A percentile compares a stretch with the other conserved stretches of the same genome.
phyloP scores from a whole-genome alignment of 2,888 invertebrate genomes.

The Ptilodon capucinus region DNA sequence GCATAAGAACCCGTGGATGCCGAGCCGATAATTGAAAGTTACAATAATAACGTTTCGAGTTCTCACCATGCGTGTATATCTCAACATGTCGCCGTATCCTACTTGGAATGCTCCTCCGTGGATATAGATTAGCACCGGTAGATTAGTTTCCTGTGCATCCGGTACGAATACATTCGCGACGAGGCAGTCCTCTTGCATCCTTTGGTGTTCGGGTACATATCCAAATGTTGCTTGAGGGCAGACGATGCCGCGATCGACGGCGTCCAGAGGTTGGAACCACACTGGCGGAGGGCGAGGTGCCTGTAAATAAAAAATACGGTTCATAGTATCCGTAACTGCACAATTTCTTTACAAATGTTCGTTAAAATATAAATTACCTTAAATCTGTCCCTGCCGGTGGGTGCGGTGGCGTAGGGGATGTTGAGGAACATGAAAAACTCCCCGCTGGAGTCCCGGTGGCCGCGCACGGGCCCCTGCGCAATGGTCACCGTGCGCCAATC shows the following conservation, averaged over 20 bases:
- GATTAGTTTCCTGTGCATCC: constrained; percentile 39
- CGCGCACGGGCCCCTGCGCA: constrained; percentile 44
- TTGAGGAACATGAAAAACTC: constrained; percentile 43
- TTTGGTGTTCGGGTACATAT: too few species aligned
- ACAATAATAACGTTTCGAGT: constrained; percentile 33
- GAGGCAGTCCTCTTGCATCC: constrained; percentile 52
- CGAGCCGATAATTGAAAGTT: constrained; percentile 42
- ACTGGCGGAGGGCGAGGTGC: constrained; percentile 24
- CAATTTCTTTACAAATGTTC: background rate
- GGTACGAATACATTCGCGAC: constrained; percentile 56
- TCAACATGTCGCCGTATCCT: constrained; percentile 12
- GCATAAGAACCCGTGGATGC: constrained; percentile 40
- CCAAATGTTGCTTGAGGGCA: constrained; percentile 36
- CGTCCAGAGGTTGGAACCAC: constrained; percentile 37
- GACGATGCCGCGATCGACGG: constrained; percentile 31
- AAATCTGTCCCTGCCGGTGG: constrained; percentile 40
- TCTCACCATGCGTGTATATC: constrained; percentile 22
- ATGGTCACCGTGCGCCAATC: constrained; percentile 33
- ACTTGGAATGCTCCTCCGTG: constrained; percentile 42
- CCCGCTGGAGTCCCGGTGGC: constrained; percentile 35
- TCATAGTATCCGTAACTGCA: too few species aligned
- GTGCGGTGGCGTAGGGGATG: constrained; percentile 53
- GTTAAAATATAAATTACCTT: constrained; percentile 36
- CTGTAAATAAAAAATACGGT: too few species aligned
- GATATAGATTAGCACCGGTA: constrained; percentile 38